Evolutionary conservation across 2,113 vertebrate species (phyloP).

Genomic region (Hemiprocne comata): DNA sequence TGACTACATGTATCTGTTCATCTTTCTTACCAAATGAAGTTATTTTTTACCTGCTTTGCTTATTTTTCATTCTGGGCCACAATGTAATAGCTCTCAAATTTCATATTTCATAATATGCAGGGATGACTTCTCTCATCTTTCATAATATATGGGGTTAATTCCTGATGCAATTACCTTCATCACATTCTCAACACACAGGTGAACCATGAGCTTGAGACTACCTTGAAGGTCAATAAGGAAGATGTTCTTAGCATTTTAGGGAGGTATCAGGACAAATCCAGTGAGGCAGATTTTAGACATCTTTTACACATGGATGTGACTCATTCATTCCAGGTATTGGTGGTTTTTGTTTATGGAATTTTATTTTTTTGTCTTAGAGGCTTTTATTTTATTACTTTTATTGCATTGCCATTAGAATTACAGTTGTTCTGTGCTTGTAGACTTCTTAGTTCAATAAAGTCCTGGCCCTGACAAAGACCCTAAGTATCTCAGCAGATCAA

Average conservation of each 20-base stretch:
- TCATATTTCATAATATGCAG: background rate
- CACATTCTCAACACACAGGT: constrained; percentile 59
- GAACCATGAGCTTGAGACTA: constrained; percentile 70
- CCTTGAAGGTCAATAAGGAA: constrained; percentile 74
- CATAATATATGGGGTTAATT: background rate
- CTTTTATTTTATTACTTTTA: too few relatives aligned
- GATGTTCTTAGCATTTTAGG: constrained; percentile 75
- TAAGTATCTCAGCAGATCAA: background rate
- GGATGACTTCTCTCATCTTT: background rate
- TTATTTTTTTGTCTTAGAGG: background rate
- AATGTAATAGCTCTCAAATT: background rate
- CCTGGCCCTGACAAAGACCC: background rate
- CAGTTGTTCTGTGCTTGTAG: background rate
- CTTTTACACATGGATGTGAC: constrained; percentile 72
- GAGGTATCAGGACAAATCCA: constrained; percentile 65
- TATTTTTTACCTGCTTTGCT: background rate
- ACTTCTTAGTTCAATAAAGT: background rate
- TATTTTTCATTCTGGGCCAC: background rate
- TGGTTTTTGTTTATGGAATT: background rate
- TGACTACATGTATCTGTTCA: background rate
- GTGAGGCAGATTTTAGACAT: constrained; percentile 39
- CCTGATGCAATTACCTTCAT: background rate
- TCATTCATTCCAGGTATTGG: constrained; percentile 80
- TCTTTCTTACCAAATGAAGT: background rate
- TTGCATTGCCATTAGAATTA: background rate